Percentiles rank a stretch among this genome's conserved stretches.
phyloP scores from a whole-genome alignment of 2,797 vertebrate species.

The Ammospiza maritima region DNA sequence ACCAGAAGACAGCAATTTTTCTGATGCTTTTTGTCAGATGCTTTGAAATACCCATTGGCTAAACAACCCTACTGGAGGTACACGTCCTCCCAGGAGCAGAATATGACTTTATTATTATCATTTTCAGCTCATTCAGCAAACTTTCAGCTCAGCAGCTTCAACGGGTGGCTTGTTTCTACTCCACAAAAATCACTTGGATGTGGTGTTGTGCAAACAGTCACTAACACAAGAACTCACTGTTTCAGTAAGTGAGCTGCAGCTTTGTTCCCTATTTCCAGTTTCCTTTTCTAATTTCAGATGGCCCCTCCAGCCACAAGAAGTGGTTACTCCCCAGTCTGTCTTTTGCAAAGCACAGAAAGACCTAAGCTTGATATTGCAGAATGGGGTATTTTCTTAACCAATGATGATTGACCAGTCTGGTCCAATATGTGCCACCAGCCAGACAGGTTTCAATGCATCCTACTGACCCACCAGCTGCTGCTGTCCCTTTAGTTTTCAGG shows the following conservation, averaged over 20 bases:
- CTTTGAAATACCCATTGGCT: not conserved
- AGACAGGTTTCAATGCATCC: not conserved
- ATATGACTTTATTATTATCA: not conserved
- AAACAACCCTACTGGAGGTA: not conserved
- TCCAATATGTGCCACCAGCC: not conserved
- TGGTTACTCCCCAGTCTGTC: not conserved
- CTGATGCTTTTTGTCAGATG: not conserved
- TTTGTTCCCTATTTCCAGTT: constrained; percentile 31
- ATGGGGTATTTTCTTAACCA: not conserved
- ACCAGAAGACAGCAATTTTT: not conserved
- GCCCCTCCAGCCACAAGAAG: not conserved
- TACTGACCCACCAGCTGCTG: not conserved
- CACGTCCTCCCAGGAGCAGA: not conserved
- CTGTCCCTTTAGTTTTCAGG: not conserved
- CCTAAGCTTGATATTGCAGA: not conserved
- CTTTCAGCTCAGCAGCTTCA: not conserved
- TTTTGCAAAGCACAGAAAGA: not conserved
- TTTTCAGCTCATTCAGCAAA: not conserved
- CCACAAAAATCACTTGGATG: not conserved
- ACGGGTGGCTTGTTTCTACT: not conserved
- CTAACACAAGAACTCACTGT: not conserved
- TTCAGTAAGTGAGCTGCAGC: not conserved
- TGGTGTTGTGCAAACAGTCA: not conserved
- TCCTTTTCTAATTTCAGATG: not conserved
- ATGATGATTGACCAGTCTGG: not conserved